Conservation (phyloP, 2,113 vertebrate species). For the Paracanthobrama guichenoti region DNA sequence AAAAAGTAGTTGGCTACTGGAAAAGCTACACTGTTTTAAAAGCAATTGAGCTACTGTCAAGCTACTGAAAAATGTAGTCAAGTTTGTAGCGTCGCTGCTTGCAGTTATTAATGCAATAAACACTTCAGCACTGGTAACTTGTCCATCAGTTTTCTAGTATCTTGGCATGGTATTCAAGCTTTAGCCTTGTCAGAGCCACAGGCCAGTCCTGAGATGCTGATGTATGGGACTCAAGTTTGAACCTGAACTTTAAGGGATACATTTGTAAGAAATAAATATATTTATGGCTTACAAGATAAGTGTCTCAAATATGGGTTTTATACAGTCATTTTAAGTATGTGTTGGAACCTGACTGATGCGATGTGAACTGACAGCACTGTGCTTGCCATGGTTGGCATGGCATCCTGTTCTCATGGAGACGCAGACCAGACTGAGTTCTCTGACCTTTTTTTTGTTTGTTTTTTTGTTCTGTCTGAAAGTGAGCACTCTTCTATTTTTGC, state of each 20-base stretch:
- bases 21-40: too few species aligned
- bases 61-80: too few species aligned
- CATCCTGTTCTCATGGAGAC: constrained; percentile 64
- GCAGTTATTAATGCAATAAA: too few species aligned
- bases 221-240: too few species aligned
- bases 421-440: constrained; percentile 15
- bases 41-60: too few species aligned
- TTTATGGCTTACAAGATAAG: not conserved
- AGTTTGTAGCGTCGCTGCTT: too few species aligned
- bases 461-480: not conserved
- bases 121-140: not conserved
- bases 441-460: constrained; percentile 22
- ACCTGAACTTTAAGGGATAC: not conserved
- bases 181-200: not conserved
- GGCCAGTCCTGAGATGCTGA: not conserved
- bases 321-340: not conserved
- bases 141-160: not conserved
- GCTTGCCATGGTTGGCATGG: constrained; percentile 47
- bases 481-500: not conserved
- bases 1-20: too few species aligned
- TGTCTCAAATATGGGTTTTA: not conserved
- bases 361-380: constrained; percentile 32
- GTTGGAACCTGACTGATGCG: not conserved
- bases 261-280: not conserved
- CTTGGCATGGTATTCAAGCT: not conserved